Evolutionary conservation across 1,140 invertebrate genomes (phyloP).

Genomic region (Megalopta genalis): DNA sequence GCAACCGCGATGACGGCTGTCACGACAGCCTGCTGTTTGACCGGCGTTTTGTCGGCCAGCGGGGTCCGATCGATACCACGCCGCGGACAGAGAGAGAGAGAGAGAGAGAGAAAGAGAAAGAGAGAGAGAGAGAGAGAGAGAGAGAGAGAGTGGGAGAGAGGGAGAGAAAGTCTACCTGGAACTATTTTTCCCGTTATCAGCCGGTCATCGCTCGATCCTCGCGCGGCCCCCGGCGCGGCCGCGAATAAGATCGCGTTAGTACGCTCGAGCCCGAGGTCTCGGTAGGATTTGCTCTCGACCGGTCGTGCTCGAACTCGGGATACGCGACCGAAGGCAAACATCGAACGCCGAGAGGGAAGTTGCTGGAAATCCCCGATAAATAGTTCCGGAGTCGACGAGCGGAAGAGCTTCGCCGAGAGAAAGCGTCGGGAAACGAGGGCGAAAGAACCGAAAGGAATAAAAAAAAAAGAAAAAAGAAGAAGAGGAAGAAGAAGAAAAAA

Average conservation of each 20-base stretch:
- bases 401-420: not conserved
- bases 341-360: not conserved
- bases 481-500: not conserved
- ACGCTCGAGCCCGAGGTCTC: not conserved
- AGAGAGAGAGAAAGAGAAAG: too few species aligned
- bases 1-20: conserved; percentile 37
- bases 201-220: not conserved
- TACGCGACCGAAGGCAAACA: not conserved
- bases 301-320: not conserved
- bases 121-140: too few species aligned
- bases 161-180: not conserved
- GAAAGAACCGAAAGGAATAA: not conserved
- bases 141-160: too few species aligned
- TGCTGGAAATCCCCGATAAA: not conserved
- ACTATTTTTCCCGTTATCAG: not conserved
- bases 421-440: not conserved
- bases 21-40: conserved; percentile 4
- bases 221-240: not conserved
- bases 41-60: conserved; percentile 1
- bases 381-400: not conserved
- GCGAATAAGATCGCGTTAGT: not conserved
- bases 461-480: not conserved
- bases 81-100: not conserved
- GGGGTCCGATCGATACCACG: not conserved
- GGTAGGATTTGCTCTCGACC: not conserved